phyloP scores from a whole-genome alignment of 1,140 invertebrate species.

The Sinonovacula constricta region DNA sequence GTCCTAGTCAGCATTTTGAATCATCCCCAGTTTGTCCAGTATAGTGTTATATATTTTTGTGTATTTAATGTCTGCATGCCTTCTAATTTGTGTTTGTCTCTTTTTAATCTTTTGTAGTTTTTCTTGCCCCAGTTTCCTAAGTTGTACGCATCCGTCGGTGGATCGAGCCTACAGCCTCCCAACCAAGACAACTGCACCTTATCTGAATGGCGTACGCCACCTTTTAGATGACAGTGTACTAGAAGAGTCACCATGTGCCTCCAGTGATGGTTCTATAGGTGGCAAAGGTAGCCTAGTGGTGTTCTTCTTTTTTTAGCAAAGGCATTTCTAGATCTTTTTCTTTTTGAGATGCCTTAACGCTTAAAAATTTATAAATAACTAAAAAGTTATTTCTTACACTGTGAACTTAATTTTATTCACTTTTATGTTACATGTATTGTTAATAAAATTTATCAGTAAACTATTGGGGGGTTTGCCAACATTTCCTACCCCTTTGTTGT shows the following conservation, averaged over 20 bases:
- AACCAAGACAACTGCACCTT: constrained; percentile 73
- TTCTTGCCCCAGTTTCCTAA: constrained; percentile 65
- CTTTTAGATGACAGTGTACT: constrained; percentile 79
- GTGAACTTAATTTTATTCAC: too few species aligned
- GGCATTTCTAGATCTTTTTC: too few species aligned
- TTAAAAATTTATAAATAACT: too few species aligned
- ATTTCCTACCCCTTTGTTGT: too few species aligned
- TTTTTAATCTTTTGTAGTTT: constrained; percentile 28
- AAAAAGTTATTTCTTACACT: not conserved
- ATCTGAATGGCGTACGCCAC: constrained; percentile 77
- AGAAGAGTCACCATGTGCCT: constrained; percentile 76
- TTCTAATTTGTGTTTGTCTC: not conserved
- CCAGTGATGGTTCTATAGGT: constrained; percentile 75
- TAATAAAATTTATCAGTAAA: too few species aligned
- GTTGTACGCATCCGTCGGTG: constrained; percentile 60
- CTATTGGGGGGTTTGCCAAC: too few species aligned
- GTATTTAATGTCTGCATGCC: too few species aligned
- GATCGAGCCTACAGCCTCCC: constrained; percentile 73
- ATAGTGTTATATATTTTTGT: too few species aligned
- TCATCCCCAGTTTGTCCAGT: too few species aligned
- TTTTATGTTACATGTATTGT: too few species aligned
- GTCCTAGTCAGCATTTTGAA: too few species aligned
- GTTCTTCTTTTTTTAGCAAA: not conserved
- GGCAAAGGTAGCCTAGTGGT: constrained; percentile 56
- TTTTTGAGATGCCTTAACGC: too few species aligned